A percentile compares a stretch with the other conserved stretches of the same genome.
Conservation (phyloP, 2,113 vertebrate genomes). For the Bufo bufo region DNA sequence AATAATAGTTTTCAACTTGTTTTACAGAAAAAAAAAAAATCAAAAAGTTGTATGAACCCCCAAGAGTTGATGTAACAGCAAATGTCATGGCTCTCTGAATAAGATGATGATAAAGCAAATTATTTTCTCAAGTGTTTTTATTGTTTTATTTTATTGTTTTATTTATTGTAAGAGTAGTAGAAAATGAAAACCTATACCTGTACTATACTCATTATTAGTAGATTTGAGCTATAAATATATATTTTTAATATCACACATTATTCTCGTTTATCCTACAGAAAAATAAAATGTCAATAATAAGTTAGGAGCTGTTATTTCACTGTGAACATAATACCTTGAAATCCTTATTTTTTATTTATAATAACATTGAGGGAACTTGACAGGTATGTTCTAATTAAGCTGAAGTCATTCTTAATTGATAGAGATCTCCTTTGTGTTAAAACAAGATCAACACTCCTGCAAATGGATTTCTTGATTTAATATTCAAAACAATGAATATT, state of each 20-base stretch:
- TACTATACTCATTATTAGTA: too few relatives aligned
- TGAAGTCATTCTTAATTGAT: constrained; percentile 9
- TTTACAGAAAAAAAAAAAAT: too few relatives aligned
- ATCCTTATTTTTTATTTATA: constrained; percentile 16
- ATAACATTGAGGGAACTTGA: neutral
- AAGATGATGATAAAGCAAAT: too few relatives aligned
- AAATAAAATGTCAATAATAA: neutral
- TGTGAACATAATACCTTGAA: neutral
- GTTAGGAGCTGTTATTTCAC: neutral
- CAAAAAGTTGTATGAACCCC: too few relatives aligned
- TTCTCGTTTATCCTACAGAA: neutral
- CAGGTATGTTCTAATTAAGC: constrained; percentile 9
- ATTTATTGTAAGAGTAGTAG: neutral
- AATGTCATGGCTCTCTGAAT: too few relatives aligned
- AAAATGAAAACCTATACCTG: too few relatives aligned
- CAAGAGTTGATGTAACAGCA: too few relatives aligned
- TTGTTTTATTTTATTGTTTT: neutral
- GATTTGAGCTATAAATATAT: too few relatives aligned
- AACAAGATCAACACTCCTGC: constrained; percentile 25
- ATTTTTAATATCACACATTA: neutral
- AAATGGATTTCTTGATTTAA: constrained; percentile 29
- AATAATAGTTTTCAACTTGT: too few relatives aligned
- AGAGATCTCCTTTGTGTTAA: neutral
- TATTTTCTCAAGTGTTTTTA: too few relatives aligned
- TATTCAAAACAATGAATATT: constrained; percentile 34